These are phyloP conservation scores for Leptogaster cylindrica DNA, from an alignment of 2,888 invertebrate species.

Conservation along the genomic window DNA sequence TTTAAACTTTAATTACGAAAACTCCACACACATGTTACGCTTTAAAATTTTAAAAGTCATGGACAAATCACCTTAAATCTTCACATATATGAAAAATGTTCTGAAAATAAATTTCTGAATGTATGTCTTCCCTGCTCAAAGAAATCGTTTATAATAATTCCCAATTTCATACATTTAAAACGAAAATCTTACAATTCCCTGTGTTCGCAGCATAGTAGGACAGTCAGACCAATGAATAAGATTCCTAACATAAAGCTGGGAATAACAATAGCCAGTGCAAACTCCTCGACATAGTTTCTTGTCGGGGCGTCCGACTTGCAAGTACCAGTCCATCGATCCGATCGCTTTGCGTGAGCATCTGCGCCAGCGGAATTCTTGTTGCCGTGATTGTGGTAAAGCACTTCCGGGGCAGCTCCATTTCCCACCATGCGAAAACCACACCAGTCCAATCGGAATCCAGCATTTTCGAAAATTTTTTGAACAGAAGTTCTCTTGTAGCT, in stretches of 20 bases:
- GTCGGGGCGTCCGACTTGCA: conserved; percentile 68
- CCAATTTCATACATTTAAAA: conserved; percentile 39
- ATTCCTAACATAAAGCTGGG: conserved; percentile 73
- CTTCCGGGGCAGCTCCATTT: conserved; percentile 56
- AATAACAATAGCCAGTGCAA: conserved; percentile 73
- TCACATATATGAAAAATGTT: conserved; percentile 76
- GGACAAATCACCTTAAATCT: conserved; percentile 62
- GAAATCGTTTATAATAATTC: conserved; percentile 16
- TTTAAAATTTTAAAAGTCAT: too few species aligned
- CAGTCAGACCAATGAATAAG: conserved; percentile 71
- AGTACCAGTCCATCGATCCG: conserved; percentile 70
- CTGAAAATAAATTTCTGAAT: conserved; percentile 71
- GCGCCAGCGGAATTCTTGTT: conserved; percentile 50
- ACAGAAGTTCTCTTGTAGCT: conserved; percentile 87
- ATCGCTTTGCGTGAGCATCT: conserved; percentile 59
- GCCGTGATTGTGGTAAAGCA: conserved; percentile 58
- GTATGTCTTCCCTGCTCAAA: conserved; percentile 67
- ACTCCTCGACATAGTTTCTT: conserved; percentile 73
- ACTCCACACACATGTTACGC: too few species aligned
- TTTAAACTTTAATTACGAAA: too few species aligned
- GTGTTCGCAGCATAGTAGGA: conserved; percentile 77
- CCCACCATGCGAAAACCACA: conserved; percentile 83
- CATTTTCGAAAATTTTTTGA: conserved; percentile 80
- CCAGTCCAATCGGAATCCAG: conserved; percentile 84
- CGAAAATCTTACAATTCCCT: conserved; percentile 78